A percentile compares a stretch with the other conserved stretches of the same genome.
Evolutionary conservation across 2,888 invertebrate genomes (phyloP).

Genomic region (Conistra vaccinii): DNA sequence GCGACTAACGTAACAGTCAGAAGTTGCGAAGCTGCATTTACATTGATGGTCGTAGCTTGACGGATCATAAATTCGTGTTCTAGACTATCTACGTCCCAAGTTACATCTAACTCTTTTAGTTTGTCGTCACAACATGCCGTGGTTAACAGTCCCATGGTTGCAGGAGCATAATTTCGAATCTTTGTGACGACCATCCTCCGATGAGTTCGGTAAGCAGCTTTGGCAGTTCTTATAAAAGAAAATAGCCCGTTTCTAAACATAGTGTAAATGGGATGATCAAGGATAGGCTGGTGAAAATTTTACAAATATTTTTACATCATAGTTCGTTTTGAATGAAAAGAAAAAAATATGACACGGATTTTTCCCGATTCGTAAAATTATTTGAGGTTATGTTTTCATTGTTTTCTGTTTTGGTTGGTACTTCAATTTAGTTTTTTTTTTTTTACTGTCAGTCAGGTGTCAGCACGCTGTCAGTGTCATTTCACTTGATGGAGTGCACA

Average conservation of each 20-base stretch:
- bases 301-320: constrained; percentile 39
- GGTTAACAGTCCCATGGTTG: constrained; percentile 78
- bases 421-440: constrained; percentile 18
- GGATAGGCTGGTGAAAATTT: constrained; percentile 16
- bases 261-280: constrained; percentile 52
- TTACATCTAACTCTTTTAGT: constrained; percentile 68
- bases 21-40: constrained; percentile 90
- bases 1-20: constrained; percentile 90
- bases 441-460: constrained; percentile 1
- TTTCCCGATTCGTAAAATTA: constrained; percentile 5
- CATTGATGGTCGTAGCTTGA: constrained; percentile 89
- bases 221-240: constrained; percentile 72
- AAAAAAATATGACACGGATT: constrained; percentile 30
- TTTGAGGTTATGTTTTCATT: constrained; percentile 60
- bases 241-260: constrained; percentile 81
- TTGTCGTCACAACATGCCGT: constrained; percentile 79
- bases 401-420: constrained; percentile 48
- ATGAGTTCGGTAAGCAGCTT: constrained; percentile 69
- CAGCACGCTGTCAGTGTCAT: constrained; percentile 7
- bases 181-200: constrained; percentile 68
- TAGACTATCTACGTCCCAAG: constrained; percentile 78
- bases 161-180: constrained; percentile 75
- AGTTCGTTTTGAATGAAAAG: constrained; percentile 34
- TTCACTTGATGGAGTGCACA: neutral
- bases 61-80: constrained; percentile 89